Evolutionary conservation across 2,888 invertebrate genomes (phyloP).

Genomic region (Amphipyra berbera): DNA sequence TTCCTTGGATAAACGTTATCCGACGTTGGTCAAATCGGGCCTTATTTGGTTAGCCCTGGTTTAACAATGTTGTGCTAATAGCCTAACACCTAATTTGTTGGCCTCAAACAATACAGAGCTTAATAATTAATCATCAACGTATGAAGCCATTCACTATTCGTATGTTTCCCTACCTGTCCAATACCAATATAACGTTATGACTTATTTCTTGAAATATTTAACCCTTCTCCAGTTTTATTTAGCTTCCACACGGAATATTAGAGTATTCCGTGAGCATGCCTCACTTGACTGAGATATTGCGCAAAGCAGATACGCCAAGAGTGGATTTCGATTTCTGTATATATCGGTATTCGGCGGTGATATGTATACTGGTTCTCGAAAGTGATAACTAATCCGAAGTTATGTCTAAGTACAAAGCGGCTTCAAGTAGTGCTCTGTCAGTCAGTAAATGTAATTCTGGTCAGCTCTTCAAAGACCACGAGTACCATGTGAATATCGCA

Average conservation of each 20-base stretch:
- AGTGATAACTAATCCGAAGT: slow-evolving; percentile 15
- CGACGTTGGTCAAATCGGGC: no score
- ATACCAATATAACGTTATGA: background rate
- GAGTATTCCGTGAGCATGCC: no score
- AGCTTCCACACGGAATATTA: no score
- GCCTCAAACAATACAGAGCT: no score
- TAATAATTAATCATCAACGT: no score
- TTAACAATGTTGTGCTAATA: no score
- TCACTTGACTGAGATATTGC: background rate
- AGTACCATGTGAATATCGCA: no score
- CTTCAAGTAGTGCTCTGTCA: background rate
- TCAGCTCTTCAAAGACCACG: no score
- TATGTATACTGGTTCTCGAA: slow-evolving; percentile 7
- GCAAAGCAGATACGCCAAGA: slow-evolving; percentile 6
- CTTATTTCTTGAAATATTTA: slow-evolving; percentile 6
- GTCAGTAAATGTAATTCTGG: background rate
- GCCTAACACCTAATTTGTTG: no score
- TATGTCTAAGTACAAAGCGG: background rate
- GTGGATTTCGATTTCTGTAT: slow-evolving; percentile 10
- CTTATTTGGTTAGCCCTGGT: no score
- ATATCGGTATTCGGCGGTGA: slow-evolving; percentile 13
- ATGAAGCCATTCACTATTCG: background rate
- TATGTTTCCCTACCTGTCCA: background rate
- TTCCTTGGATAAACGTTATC: no score
- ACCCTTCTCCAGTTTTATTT: no score